Conservation (phyloP, 35 echinoderm and acorn worm species). For the Apostichopus parvimensis region DNA sequence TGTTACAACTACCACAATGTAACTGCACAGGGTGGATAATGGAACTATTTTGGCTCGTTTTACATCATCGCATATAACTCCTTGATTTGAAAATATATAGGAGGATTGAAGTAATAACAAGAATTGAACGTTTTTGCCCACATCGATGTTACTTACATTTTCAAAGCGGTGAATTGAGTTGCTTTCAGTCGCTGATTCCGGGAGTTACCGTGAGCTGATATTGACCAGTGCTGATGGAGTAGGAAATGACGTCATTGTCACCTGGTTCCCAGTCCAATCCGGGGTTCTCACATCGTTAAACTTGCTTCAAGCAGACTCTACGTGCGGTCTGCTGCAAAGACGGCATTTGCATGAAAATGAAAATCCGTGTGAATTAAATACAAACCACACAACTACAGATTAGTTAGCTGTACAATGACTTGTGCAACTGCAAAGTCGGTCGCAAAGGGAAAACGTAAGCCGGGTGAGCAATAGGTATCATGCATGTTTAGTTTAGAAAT, state of each 20-base stretch:
- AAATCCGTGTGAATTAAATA: too few species aligned
- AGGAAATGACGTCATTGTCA: slow-evolving; percentile 21
- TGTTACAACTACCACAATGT: too few species aligned
- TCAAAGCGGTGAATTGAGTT: background rate
- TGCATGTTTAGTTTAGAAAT: too few species aligned
- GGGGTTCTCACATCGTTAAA: background rate
- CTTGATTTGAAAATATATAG: too few species aligned
- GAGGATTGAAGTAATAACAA: background rate
- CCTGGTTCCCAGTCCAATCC: slow-evolving; percentile 1
- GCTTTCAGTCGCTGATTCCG: background rate
- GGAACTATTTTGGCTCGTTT: background rate
- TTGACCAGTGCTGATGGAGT: slow-evolving; percentile 12
- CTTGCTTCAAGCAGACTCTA: background rate
- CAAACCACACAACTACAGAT: too few species aligned
- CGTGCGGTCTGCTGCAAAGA: background rate
- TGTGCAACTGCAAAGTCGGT: too few species aligned
- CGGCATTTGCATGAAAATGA: too few species aligned
- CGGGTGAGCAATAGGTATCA: too few species aligned
- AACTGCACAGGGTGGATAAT: background rate
- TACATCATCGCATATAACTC: too few species aligned
- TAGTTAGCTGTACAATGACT: too few species aligned
- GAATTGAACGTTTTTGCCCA: background rate
- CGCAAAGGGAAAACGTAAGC: too few species aligned
- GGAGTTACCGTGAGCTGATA: background rate
- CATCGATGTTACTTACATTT: slow-evolving; percentile 6